Percentiles rank a stretch among this genome's conserved stretches.
phyloP scores from a whole-genome alignment of 2,797 vertebrate genomes.

The Diplodus puntazzo region DNA sequence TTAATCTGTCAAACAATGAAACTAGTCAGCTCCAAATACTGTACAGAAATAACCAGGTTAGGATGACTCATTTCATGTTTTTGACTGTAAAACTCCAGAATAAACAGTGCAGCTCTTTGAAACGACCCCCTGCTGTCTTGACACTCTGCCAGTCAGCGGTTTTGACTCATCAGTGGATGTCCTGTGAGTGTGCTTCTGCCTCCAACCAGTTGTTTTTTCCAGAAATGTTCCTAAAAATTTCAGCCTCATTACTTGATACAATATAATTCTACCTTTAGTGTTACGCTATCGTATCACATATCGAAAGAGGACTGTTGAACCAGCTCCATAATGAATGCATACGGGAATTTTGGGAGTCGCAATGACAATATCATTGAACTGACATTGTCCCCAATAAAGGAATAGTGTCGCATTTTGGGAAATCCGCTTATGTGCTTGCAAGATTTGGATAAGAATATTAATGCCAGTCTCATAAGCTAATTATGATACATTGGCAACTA shows the following conservation, averaged over 20 bases:
- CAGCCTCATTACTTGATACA: neutral
- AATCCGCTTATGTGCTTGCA: no score
- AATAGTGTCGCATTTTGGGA: neutral
- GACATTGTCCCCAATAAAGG: neutral
- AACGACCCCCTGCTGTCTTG: constrained; percentile 19
- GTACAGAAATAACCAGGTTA: constrained; percentile 21
- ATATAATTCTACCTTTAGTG: neutral
- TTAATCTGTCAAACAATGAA: constrained; percentile 4
- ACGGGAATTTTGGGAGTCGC: no score
- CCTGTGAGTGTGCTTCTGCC: neutral
- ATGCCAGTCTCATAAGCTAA: neutral
- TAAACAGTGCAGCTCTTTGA: constrained; percentile 19
- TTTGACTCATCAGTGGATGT: neutral
- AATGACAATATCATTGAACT: neutral
- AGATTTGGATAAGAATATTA: neutral
- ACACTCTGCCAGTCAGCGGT: neutral
- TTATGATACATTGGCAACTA: no score
- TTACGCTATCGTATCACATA: no score
- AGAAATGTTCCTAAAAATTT: neutral
- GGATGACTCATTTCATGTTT: constrained; percentile 24
- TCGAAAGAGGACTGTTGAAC: neutral
- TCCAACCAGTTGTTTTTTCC: neutral
- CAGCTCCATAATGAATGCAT: neutral
- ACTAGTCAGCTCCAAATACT: neutral
- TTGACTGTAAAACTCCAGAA: constrained; percentile 1